Evolutionary conservation across 1,140 invertebrate genomes (phyloP).

Genomic region (Drosophila miranda): DNA sequence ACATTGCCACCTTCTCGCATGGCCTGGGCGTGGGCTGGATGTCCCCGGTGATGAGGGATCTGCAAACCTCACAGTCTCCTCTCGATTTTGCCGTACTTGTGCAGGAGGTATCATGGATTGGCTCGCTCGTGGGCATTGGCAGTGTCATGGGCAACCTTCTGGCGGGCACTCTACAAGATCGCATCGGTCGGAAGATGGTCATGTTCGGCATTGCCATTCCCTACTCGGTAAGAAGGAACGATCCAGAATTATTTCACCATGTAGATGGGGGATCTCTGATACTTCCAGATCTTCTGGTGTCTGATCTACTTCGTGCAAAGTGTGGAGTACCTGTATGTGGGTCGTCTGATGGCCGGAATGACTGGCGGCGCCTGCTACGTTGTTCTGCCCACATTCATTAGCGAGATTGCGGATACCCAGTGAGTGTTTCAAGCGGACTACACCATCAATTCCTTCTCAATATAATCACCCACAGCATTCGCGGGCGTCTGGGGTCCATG

Average conservation of each 20-base stretch:
- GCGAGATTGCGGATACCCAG: conserved; percentile 73
- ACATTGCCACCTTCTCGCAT: conserved; percentile 80
- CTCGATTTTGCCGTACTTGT: conserved; percentile 49
- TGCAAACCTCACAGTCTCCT: conserved; percentile 75
- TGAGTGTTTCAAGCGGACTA: conserved; percentile 13
- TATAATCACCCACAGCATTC: conserved; percentile 83
- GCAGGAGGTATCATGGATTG: conserved; percentile 72
- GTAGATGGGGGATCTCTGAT: neutral
- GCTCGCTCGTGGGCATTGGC: conserved; percentile 71
- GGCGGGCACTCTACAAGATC: conserved; percentile 56
- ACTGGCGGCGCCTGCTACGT: conserved; percentile 65
- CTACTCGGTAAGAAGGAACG: conserved; percentile 36
- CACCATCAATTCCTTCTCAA: too few species aligned
- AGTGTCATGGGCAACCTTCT: conserved; percentile 64
- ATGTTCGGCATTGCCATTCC: conserved; percentile 49
- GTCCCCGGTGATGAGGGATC: conserved; percentile 76
- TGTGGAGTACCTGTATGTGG: conserved; percentile 72
- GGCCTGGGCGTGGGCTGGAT: conserved; percentile 82
- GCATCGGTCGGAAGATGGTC: conserved; percentile 62
- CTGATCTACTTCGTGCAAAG: conserved; percentile 58
- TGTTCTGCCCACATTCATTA: conserved; percentile 64
- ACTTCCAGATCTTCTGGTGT: conserved; percentile 54
- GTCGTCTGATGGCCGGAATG: conserved; percentile 80
- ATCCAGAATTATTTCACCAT: neutral
- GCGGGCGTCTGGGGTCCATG: conserved; percentile 91